phyloP scores from a whole-genome alignment of 2,113 vertebrate species.

The Elephas maximus region DNA sequence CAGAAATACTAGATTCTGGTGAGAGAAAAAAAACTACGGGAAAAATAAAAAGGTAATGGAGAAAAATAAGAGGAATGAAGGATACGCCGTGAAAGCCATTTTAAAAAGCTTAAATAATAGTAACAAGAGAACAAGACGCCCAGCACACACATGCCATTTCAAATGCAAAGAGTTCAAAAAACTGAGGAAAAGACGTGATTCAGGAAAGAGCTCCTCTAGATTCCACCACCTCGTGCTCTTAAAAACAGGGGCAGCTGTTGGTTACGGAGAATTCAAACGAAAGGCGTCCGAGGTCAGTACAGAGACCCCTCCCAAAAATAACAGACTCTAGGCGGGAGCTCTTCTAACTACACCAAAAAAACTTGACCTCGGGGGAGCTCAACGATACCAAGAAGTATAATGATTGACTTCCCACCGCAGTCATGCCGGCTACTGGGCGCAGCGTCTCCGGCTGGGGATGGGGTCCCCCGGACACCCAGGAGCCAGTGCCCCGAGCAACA shows the following conservation, averaged over 20 bases:
- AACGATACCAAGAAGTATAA: background rate
- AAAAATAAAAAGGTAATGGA: background rate
- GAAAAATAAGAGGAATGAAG: background rate
- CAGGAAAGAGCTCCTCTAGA: background rate
- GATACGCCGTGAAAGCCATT: background rate
- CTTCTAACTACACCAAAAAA: background rate
- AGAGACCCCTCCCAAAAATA: constrained; percentile 31
- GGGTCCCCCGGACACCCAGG: background rate
- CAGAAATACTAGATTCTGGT: background rate
- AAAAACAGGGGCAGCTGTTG: background rate
- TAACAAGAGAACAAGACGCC: background rate
- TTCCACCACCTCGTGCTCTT: background rate
- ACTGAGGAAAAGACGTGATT: constrained; percentile 1
- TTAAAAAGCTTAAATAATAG: background rate
- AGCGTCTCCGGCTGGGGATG: background rate
- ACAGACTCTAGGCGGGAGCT: background rate
- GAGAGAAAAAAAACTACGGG: background rate
- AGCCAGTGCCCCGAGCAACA: background rate
- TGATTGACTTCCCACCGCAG: background rate
- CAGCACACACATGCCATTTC: constrained; percentile 23
- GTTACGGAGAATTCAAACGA: background rate
- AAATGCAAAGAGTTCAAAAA: constrained; percentile 48
- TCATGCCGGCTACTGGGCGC: background rate
- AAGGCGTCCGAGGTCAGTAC: background rate
- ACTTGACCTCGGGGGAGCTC: background rate